These are phyloP conservation scores for Pachypsylla venusta DNA, from an alignment of 1,140 invertebrate species.

Conservation along the genomic window DNA sequence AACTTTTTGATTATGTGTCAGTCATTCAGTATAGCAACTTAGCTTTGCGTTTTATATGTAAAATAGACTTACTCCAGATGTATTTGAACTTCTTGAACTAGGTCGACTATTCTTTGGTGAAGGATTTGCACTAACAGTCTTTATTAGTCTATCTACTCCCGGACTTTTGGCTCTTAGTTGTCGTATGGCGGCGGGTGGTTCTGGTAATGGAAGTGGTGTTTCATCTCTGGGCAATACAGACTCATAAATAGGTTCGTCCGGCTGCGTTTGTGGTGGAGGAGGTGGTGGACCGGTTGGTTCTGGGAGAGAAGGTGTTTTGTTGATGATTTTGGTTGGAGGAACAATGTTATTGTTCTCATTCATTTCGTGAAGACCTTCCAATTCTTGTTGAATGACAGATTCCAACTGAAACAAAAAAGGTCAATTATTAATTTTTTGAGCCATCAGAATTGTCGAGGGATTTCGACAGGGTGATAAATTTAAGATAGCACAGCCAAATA, in stretches of 20 bases:
- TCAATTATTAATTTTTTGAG: no score
- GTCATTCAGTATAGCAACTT: no score
- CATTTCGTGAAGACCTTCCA: conserved; percentile 20
- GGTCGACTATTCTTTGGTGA: conserved; percentile 33
- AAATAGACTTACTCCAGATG: conserved; percentile 25
- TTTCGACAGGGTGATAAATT: no score
- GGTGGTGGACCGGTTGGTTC: conserved; percentile 57
- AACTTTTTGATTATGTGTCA: no score
- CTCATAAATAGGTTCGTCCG: conserved; percentile 67
- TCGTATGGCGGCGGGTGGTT: conserved; percentile 32
- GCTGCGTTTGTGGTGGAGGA: conserved; percentile 34
- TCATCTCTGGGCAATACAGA: conserved; percentile 55
- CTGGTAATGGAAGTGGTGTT: conserved; percentile 32
- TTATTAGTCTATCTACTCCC: conserved; percentile 19
- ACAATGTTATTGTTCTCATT: conserved; percentile 12
- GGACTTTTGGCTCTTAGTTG: conserved; percentile 30
- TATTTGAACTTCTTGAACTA: conserved; percentile 28
- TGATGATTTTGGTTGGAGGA: not conserved
- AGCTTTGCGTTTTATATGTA: conserved; percentile 1
- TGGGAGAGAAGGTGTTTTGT: conserved; percentile 38
- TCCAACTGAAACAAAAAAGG: conserved; percentile 32
- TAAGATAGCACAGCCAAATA: no score
- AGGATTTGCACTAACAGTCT: not conserved
- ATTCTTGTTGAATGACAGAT: conserved; percentile 43
- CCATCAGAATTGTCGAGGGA: no score